Evolutionary conservation across 2,113 vertebrate genomes (phyloP), one percentile per base, ranked within the genome.

Genomic region (Onychorhynchus coronatus): DNA sequence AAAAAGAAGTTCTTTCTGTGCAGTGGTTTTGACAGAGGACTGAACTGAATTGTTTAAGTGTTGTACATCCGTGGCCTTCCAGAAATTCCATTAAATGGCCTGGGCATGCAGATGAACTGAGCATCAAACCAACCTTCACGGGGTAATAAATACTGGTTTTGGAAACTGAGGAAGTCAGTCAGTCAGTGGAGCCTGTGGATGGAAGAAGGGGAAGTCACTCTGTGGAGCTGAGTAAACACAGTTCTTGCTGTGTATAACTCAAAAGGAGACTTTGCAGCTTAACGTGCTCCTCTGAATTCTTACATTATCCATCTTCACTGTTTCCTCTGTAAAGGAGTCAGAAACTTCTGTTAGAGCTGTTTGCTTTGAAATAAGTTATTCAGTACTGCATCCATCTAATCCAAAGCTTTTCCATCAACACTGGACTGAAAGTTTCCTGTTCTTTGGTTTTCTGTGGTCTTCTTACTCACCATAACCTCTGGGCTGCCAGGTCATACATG

Each of bases 291-390:
- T 82, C 66, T 71, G 81, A 85, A 61, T 87, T 95, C 93, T 96
- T 96, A 93, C 86, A 91, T 96, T 72, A 9, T 96, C 91, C 65
- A 61, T 95, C 94, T 94, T 95, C 90, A 93, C 67, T 6, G 30
- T 96, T 96, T 96, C 79, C 74, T 89, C 66, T 92, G 30, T 85
- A 78, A 95, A 95, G 89, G 73, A 79, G 56, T 91, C 93, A 97
- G 90, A 91, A 95, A 92, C 33, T 88, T 78, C 85, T 93, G 73
- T 63, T 80, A 70, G 93, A 95, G 67, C 89, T 89, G 86, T 96
- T 97, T 95, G 89, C 90, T 97, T 96, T 94, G 78, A 96, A 97
- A 89, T 91, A 89, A 81, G 55, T 95, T 95, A 94, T 91, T 96
- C 88, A 89, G 75, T 90, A 47, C 91, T 68, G 61, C 80, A 88